Percentiles rank a stretch among this genome's conserved stretches.
phyloP scores from a whole-genome alignment of 1,140 invertebrate species.

The Batillaria attramentaria region DNA sequence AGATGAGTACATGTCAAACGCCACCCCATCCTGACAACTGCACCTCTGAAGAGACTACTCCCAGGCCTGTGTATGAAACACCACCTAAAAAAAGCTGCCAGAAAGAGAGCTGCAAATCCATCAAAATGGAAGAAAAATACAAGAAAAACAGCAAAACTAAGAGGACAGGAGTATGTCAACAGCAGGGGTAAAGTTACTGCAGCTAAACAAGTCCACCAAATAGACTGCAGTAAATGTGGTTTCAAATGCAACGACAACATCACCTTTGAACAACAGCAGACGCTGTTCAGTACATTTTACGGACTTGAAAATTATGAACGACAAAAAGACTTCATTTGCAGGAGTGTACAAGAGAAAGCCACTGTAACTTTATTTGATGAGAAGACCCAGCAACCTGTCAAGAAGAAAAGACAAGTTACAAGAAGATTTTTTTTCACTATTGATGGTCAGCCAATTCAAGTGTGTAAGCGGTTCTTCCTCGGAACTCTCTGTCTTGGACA shows the following conservation, averaged over 20 bases:
- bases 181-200: neutral
- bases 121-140: slow-evolving; percentile 1
- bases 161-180: neutral
- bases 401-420: neutral
- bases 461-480: neutral
- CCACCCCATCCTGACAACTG: neutral
- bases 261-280: neutral
- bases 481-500: neutral
- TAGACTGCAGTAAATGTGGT: neutral
- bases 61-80: neutral
- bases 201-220: neutral
- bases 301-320: neutral
- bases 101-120: slow-evolving; percentile 7
- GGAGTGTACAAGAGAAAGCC: neutral
- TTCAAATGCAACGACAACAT: neutral
- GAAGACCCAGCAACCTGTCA: neutral
- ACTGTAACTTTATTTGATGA: neutral
- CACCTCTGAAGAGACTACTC: neutral
- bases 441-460: no score
- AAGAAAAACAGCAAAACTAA: slow-evolving; percentile 7
- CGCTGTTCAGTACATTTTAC: neutral
- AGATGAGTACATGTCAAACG: neutral
- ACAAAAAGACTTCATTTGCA: neutral
- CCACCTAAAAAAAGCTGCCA: neutral
- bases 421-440: neutral